phyloP scores from a whole-genome alignment of 2,113 vertebrate species.

The Psammodynastes pulverulentus region DNA sequence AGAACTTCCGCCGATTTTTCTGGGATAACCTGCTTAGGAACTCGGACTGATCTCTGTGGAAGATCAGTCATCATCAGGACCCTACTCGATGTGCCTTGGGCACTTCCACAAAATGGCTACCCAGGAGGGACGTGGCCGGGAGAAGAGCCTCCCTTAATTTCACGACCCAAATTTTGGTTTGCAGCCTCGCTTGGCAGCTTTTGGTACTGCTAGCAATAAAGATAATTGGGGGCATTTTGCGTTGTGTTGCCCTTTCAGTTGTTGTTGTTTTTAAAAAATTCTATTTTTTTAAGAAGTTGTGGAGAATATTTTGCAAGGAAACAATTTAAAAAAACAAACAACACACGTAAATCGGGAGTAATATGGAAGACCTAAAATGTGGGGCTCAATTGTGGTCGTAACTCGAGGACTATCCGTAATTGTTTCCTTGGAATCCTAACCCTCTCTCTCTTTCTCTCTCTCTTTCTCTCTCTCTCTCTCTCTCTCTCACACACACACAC shows the following conservation, averaged over 20 bases:
- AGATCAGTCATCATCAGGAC: not conserved
- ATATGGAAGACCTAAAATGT: not conserved
- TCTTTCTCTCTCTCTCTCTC: too few relatives aligned
- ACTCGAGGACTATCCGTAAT: not conserved
- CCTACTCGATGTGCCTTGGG: not conserved
- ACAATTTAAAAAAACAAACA: not conserved
- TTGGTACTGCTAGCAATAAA: not conserved
- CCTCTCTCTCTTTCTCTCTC: too few relatives aligned
- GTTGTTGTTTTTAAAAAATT: not conserved
- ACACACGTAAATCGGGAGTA: not conserved
- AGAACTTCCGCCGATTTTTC: not conserved
- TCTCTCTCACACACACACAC: too few relatives aligned
- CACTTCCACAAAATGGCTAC: not conserved
- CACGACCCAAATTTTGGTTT: not conserved
- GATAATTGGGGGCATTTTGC: not conserved
- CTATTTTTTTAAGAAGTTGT: not conserved
- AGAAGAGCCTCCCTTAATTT: not conserved
- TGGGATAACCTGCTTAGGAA: not conserved
- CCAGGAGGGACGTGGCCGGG: not conserved
- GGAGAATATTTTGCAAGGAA: not conserved
- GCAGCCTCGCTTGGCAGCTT: too few relatives aligned
- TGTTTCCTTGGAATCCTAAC: not conserved
- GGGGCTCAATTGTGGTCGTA: too few relatives aligned
- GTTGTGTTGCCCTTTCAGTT: not conserved
- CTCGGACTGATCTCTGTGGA: not conserved